Conservation (phyloP, 2,888 invertebrate species). For the Hirtodrosophila confusa region DNA sequence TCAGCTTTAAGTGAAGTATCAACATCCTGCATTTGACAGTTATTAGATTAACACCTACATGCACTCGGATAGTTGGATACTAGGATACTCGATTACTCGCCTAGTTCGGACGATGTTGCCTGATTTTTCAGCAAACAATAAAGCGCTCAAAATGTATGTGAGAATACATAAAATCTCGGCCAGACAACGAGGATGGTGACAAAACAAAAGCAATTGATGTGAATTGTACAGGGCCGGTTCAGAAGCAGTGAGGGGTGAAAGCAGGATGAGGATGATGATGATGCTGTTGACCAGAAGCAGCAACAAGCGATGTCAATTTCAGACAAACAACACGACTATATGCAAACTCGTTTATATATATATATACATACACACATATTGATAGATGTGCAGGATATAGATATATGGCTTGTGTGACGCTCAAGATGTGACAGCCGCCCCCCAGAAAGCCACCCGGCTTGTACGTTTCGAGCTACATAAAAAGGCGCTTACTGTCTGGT, state of each 20-base stretch:
- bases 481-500: slow-evolving; percentile 51
- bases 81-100: slow-evolving; percentile 65
- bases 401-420: slow-evolving; percentile 28
- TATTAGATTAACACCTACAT: slow-evolving; percentile 77
- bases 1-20: slow-evolving; percentile 38
- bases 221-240: slow-evolving; percentile 12
- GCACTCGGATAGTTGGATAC: slow-evolving; percentile 16
- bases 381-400: slow-evolving; percentile 57
- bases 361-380: slow-evolving; percentile 26
- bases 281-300: slow-evolving; percentile 21
- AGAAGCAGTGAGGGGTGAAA: background rate
- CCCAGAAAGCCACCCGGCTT: slow-evolving; percentile 19
- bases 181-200: slow-evolving; percentile 58
- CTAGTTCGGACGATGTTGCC: slow-evolving; percentile 49
- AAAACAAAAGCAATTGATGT: slow-evolving; percentile 40
- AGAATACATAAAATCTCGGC: slow-evolving; percentile 69
- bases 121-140: slow-evolving; percentile 72
- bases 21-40: slow-evolving; percentile 75
- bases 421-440: slow-evolving; percentile 66
- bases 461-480: slow-evolving; percentile 65
- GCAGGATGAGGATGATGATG: slow-evolving; percentile 12
- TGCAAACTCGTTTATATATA: slow-evolving; percentile 37
- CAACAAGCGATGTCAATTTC: slow-evolving; percentile 75
- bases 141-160: slow-evolving; percentile 76
- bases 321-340: slow-evolving; percentile 70